Conservation (phyloP, 2,888 invertebrate genomes). For the Apamea epomidion region DNA sequence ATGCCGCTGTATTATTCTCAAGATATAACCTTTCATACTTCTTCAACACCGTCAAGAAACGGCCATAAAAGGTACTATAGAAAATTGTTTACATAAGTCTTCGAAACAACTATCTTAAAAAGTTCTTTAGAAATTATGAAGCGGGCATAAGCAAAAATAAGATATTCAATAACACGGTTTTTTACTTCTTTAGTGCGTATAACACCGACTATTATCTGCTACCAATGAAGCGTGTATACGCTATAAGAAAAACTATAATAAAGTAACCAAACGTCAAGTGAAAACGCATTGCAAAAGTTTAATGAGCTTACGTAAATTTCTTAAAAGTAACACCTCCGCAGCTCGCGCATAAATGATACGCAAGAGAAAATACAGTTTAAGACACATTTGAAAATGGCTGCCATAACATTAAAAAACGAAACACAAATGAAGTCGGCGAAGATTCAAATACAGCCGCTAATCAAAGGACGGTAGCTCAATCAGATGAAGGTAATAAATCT, state of each 20-base stretch:
- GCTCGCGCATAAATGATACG: slow-evolving; percentile 13
- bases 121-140: slow-evolving; percentile 34
- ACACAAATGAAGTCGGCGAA: slow-evolving; percentile 74
- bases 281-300: slow-evolving; percentile 52
- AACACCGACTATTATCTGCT: slow-evolving; percentile 55
- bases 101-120: slow-evolving; percentile 26
- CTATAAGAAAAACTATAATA: slow-evolving; percentile 57
- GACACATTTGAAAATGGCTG: slow-evolving; percentile 40
- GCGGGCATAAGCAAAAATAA: slow-evolving; percentile 42
- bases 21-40: slow-evolving; percentile 59
- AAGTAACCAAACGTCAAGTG: slow-evolving; percentile 46
- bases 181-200: slow-evolving; percentile 48
- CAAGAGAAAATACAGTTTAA: slow-evolving; percentile 18
- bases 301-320: slow-evolving; percentile 54
- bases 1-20: slow-evolving; percentile 61
- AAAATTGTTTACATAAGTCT: slow-evolving; percentile 58
- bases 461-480: slow-evolving; percentile 87
- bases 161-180: slow-evolving; percentile 54
- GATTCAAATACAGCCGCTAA: slow-evolving; percentile 80
- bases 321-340: slow-evolving; percentile 19
- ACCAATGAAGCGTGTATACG: slow-evolving; percentile 59
- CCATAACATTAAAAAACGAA: slow-evolving; percentile 61
- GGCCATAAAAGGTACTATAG: slow-evolving; percentile 42
- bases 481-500: slow-evolving; percentile 84
- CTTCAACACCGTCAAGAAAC: slow-evolving; percentile 29